phyloP scores from a whole-genome alignment of 1,140 invertebrate genomes.

The Nautilus pompilius region DNA sequence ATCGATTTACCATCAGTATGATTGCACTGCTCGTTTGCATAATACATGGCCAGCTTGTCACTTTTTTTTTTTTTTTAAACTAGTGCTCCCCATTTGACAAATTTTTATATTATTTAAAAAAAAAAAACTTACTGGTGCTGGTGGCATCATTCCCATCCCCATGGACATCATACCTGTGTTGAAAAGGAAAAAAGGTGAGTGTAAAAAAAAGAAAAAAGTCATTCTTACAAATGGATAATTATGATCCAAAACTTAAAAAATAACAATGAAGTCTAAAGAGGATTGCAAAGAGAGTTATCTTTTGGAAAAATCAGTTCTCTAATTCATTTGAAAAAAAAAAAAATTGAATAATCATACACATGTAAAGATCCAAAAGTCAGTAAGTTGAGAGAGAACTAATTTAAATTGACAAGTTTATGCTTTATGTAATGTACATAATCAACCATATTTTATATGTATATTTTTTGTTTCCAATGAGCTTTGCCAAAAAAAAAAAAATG shows the following conservation, averaged over 20 bases:
- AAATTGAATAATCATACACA: neutral
- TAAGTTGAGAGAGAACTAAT: too few species aligned
- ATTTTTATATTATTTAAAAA: too few species aligned
- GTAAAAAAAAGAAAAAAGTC: neutral
- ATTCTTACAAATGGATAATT: neutral
- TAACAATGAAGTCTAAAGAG: neutral
- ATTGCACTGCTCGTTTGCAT: too few species aligned
- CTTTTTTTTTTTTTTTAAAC: too few species aligned
- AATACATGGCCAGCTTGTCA: too few species aligned
- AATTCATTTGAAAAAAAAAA: neutral
- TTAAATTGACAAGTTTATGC: too few species aligned
- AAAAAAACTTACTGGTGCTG: conserved; percentile 40
- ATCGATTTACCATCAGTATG: too few species aligned
- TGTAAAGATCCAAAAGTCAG: neutral
- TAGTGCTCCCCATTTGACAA: too few species aligned
- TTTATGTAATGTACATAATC: too few species aligned
- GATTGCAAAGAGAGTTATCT: neutral
- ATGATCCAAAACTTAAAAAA: neutral
- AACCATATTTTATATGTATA: too few species aligned
- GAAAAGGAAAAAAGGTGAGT: conserved; percentile 12
- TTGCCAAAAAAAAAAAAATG: too few species aligned
- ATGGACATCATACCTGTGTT: conserved; percentile 51
- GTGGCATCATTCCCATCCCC: conserved; percentile 46
- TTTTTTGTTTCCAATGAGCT: too few species aligned
- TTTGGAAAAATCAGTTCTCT: neutral